Evolutionary conservation across 2,888 invertebrate species (phyloP), one percentile per base, ranked within the genome.

Genomic region (Drosophila testacea): DNA sequence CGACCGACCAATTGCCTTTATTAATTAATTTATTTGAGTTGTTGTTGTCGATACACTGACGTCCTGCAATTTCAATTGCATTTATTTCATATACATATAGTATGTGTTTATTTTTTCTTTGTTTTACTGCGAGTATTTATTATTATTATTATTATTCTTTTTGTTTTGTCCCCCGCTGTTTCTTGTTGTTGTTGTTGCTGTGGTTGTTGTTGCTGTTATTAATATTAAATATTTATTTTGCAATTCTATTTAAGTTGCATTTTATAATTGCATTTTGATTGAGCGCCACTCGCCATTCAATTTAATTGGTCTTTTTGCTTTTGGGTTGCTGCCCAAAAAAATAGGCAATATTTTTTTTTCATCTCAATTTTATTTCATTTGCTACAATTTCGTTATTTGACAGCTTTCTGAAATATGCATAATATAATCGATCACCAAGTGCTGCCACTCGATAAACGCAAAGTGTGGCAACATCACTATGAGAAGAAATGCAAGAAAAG

Each of bases 221-320:
- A 77, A 82, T 81, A 85, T 85, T 84, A 87, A 89, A 85, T 85
- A 88, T 85, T 85, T 85, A 89, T 87, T 84, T 84, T 80, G 70
- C 76, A 74, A 82, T 87, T 87, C 67, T 75, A 86, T 85, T 88
- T 89, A 80, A 84, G 84, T 88, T 89, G 73, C 84, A 74, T 81
- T 89, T 71, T 74, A 78, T 82, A 87, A 81, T 81, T 88, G 81
- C 83, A 81, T 83, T 85, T 79, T 69, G 83, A 85, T 85, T 75
- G 86, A 73, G 67, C 63, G 59, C 41, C 54, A 9, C 28, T 13
- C 47, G 34, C 48, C 44, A 59, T 69, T 65, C 78, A 69, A 59
- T 51, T 77, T 63, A 77, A 76, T 72, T 76, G 73, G 36, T 11
- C 69, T 73, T 75, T 71, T 22, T 16, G 16, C 16, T 22, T 22